phyloP scores from a whole-genome alignment of 2,113 vertebrate genomes.

The Lasiurus borealis region DNA sequence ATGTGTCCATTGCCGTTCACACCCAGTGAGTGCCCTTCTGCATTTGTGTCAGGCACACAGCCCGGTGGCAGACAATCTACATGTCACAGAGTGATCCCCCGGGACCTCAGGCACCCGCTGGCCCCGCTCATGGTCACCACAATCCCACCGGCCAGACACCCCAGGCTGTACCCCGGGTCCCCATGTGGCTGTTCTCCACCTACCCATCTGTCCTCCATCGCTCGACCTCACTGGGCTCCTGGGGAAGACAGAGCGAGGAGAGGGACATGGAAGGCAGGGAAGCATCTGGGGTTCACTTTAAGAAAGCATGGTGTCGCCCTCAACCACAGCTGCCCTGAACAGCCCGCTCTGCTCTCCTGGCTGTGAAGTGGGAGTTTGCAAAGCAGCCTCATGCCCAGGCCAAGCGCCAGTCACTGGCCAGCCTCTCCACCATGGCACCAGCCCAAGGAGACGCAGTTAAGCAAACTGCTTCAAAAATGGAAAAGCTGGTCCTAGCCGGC shows the following conservation, averaged over 20 bases:
- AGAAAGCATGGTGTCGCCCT: neutral
- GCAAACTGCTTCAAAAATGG: neutral
- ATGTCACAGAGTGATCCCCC: neutral
- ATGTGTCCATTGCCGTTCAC: neutral
- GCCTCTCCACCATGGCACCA: neutral
- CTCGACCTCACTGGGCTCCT: neutral
- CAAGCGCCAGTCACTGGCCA: neutral
- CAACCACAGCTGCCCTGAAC: neutral
- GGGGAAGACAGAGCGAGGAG: neutral
- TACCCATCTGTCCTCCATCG: neutral
- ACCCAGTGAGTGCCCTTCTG: neutral
- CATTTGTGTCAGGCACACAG: neutral
- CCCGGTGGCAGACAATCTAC: neutral
- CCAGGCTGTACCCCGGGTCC: neutral
- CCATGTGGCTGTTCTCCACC: neutral
- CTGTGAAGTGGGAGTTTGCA: conserved; percentile 37
- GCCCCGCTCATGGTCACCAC: neutral
- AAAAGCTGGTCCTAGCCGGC: neutral
- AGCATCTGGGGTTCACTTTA: neutral
- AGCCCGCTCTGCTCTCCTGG: neutral
- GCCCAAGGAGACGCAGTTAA: neutral
- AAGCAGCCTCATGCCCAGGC: neutral
- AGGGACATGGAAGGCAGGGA: neutral
- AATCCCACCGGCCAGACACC: neutral
- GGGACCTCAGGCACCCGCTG: too few relatives aligned